Evolutionary conservation across 2,888 invertebrate species (phyloP).

Genomic region (Plagodis pulveraria): DNA sequence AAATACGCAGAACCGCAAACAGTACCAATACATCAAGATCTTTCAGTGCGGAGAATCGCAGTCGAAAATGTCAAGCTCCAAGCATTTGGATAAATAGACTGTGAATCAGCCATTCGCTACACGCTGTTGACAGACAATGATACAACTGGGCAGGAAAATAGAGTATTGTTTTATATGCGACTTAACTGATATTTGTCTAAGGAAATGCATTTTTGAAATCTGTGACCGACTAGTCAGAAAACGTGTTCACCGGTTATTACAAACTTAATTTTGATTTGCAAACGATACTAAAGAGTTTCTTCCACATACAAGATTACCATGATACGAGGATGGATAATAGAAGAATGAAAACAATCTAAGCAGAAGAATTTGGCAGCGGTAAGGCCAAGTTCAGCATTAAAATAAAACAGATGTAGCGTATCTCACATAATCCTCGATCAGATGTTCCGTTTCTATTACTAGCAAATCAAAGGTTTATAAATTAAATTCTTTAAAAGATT

Average conservation of each 20-base stretch:
- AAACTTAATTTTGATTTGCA: no score
- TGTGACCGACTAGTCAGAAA: no score
- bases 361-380: constrained; percentile 7
- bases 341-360: constrained; percentile 4
- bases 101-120: constrained; percentile 45
- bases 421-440: constrained; percentile 7
- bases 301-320: neutral
- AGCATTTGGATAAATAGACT: constrained; percentile 44
- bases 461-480: neutral
- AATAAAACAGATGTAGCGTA: constrained; percentile 15
- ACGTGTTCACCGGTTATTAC: no score
- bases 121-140: constrained; percentile 9
- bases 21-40: constrained; percentile 23
- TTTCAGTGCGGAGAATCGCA: constrained; percentile 21
- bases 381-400: constrained; percentile 25
- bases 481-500: constrained; percentile 3
- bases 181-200: constrained; percentile 8
- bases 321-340: neutral
- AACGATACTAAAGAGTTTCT: no score
- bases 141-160: constrained; percentile 9
- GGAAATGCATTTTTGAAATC: neutral
- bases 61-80: constrained; percentile 51
- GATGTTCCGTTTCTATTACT: constrained; percentile 9
- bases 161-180: constrained; percentile 3
- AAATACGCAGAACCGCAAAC: neutral